Base-by-base conservation (phyloP, 2,797 vertebrate genomes). In the Catostomus latipinnis region DNA sequence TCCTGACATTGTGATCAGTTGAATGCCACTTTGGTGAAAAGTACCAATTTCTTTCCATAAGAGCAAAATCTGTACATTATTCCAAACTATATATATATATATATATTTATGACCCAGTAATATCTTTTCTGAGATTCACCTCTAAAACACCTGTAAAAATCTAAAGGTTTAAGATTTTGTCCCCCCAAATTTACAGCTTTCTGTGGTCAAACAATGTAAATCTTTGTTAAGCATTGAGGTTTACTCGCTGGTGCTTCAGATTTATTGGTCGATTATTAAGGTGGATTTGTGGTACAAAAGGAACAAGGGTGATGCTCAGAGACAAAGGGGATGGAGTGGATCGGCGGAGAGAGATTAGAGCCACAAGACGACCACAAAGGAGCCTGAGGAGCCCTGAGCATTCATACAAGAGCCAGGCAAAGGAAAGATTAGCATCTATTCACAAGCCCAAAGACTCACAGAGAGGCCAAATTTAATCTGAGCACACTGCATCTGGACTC, bases 401-500 rank as follows among this genome's bases (percentile, higher is more conserved):
- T 86, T 82, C 18, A 87, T 82, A 82, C 11, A 70, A 76, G 88
- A 82, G 56, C 54, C 8, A 74, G 52, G 84, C 89, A 86, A 87
- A 85, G 86, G 86, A 87, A 67, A 90, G 91, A 93, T 93, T 92
- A 93, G 88, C 73, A 82, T 84, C 72, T 70, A 87, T 87, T 90
- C 80, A 60, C 48, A 11, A 61, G 56, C 74, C 71, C 90, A 88
- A 88, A 82, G 83, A 81, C 88, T 90, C 85, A 86, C 80, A 84
- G 87, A 71, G 88, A 88, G 89, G 86, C 69, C 61, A 82, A 85
- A 89, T 91, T 90, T 91, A 91, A 94, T 93, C 90, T 88, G 84
- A 87, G 86, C 87, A 83, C 82, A 90, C 88, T 90, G 89, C 91
- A 92, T 93, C 89, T 92, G 90, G 89, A 88, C 89, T 88, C 90